These are phyloP conservation scores for Hyposmocoma kahamanoa DNA, from an alignment of 1,140 invertebrate genomes.

Conservation along the genomic window DNA sequence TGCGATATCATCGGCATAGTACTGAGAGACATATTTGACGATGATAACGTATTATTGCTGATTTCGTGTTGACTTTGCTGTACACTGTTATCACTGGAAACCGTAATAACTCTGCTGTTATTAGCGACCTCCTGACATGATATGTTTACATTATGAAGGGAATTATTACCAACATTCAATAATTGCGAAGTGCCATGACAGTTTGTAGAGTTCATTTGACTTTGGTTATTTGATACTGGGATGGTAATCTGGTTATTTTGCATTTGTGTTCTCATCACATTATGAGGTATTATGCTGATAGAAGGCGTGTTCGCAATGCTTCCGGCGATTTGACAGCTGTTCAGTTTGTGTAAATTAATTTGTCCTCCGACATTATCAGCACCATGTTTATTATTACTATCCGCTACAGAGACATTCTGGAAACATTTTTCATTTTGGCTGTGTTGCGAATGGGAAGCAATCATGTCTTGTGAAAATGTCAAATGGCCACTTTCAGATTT, in stretches of 20 bases:
- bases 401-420: slow-evolving; percentile 54
- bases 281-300: slow-evolving; percentile 63
- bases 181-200: slow-evolving; percentile 54
- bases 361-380: slow-evolving; percentile 41
- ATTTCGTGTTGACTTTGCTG: slow-evolving; percentile 49
- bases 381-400: slow-evolving; percentile 54
- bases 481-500: slow-evolving; percentile 62
- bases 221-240: slow-evolving; percentile 49
- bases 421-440: slow-evolving; percentile 57
- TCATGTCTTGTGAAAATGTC: slow-evolving; percentile 66
- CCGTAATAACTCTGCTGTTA: slow-evolving; percentile 42
- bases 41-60: slow-evolving; percentile 33
- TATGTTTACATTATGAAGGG: slow-evolving; percentile 56
- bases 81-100: slow-evolving; percentile 33
- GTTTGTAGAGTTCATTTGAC: slow-evolving; percentile 53
- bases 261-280: slow-evolving; percentile 44
- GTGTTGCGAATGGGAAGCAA: slow-evolving; percentile 64
- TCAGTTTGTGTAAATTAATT: slow-evolving; percentile 62
- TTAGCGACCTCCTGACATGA: slow-evolving; percentile 58
- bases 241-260: slow-evolving; percentile 56
- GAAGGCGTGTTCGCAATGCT: slow-evolving; percentile 52
- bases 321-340: slow-evolving; percentile 56
- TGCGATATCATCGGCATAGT: slow-evolving; percentile 61
- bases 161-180: slow-evolving; percentile 51
- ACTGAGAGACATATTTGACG: slow-evolving; percentile 46